Evolutionary conservation across 1,140 invertebrate species (phyloP).

Genomic region (Microplitis mediator): DNA sequence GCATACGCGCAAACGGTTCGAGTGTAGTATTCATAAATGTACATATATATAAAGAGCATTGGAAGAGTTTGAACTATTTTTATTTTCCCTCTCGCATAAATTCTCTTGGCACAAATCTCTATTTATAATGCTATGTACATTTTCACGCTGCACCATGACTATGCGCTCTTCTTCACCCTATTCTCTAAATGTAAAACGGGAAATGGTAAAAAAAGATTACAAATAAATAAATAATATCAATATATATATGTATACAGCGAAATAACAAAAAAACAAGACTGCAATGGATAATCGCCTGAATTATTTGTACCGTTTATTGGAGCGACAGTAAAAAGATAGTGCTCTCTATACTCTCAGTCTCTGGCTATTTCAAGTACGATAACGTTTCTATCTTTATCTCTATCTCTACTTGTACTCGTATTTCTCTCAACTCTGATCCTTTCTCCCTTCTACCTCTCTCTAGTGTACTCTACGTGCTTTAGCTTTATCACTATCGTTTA

Average conservation of each 20-base stretch:
- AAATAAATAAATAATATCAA: not conserved
- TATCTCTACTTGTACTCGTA: not conserved
- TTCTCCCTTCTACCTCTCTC: not conserved
- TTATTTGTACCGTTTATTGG: conserved; percentile 18
- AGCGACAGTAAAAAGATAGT: conserved; percentile 6
- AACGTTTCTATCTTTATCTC: not conserved
- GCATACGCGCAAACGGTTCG: not conserved
- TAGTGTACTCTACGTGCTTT: no score
- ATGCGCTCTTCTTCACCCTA: conserved; percentile 24
- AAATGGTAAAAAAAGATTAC: conserved; percentile 6
- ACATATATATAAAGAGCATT: not conserved
- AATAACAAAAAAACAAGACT: conserved; percentile 2
- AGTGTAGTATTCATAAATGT: not conserved
- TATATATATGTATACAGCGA: not conserved
- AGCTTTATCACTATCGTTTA: no score
- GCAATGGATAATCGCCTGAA: conserved; percentile 19
- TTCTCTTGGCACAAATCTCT: conserved; percentile 36
- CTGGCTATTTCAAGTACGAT: not conserved
- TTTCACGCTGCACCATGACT: conserved; percentile 40
- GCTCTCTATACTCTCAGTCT: conserved; percentile 11
- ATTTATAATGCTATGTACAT: conserved; percentile 28
- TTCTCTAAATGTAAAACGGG: conserved; percentile 30
- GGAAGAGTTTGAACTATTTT: conserved; percentile 23
- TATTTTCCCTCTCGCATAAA: conserved; percentile 29
- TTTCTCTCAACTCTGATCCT: not conserved